Base-by-base conservation (phyloP, 2,113 vertebrate species). In the Nothobranchius kuhntae region DNA sequence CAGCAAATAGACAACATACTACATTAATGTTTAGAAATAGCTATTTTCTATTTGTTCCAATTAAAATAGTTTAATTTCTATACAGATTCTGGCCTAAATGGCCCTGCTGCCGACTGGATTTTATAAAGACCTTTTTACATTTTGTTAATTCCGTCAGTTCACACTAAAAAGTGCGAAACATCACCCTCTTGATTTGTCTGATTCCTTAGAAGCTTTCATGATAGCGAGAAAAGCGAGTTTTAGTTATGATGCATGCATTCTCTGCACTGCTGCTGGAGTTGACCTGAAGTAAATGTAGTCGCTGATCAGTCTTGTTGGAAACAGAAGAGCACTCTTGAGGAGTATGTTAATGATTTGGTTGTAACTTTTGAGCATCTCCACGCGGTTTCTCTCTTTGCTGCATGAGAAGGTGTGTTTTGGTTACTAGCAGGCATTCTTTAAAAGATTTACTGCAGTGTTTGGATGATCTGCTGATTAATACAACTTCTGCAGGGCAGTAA, bases 1-100 rank as follows among this genome's bases (percentile, higher is more conserved):
- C 65, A 46, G 12, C 6, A 56, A 71, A 48, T 50, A 12, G 15
- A 52, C 76, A 64, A 53, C 48, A 53, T 53, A 53, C 38, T 9
- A 8, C 70, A 13, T 55, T n/a, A 71, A 61, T 40, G 38, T 40
- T 9, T 40, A 9, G 38, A 40, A 40, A 40, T 40, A 40, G 38
- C 30, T 30, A 3, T 30, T 30, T 30, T 30, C 30, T 30, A 30
- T 30, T 30, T 30, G 30, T 30, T 30, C 30, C 30, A 30, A 30
- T 30, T 30, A 30, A 30, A 30, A 30, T 30, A 30, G 30, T 30
- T 21, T 30, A 30, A 30, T 3, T 30, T 30, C 30, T 30, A 30
- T 30, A 30, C 30, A 30, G 30, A 30, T 30, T 30, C 30, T 30
- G 30, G 4, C 30, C 30, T 30, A 30, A 21, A 30, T 30, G 30